Evolutionary conservation across 2,888 invertebrate genomes (phyloP), one percentile per base, ranked within the genome.

Genomic region (Caenorhabditis sinica): DNA sequence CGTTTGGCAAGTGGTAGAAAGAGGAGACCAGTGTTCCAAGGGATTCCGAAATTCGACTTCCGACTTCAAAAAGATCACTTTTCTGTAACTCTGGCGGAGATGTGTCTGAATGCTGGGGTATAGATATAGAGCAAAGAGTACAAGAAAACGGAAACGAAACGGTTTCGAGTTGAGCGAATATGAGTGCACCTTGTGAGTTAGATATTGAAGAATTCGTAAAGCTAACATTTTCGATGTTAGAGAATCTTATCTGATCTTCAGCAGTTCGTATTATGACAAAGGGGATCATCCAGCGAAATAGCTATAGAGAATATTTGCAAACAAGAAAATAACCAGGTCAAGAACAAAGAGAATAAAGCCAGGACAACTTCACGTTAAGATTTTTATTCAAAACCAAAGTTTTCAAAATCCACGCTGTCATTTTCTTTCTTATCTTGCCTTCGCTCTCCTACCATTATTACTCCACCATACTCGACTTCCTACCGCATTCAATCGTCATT

Each of bases 251-350:
- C 15, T 71, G 13, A 75, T 20, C 25, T 85, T 84, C 69, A 86
- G 88, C 53, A 63, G 68, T 15, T 23, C 74, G 1, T 89, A 88
- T 56, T 60, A 73, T 56, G 75, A 66, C 11, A 58, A 25, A 40
- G 36, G 33, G 2, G 80, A 80, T n/a, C 17, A 79, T 17, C n/a
- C n/a, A 13, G n/a, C 5, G n/a, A n/a, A n/a, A n/a, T n/a, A n/a
- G n/a, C n/a, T n/a, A n/a, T n/a, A n/a, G n/a, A n/a, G n/a, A n/a
- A n/a, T n/a, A n/a, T n/a, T n/a, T n/a, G n/a, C n/a, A n/a, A n/a
- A n/a, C n/a, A n/a, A n/a, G n/a, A n/a, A n/a, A n/a, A n/a, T n/a
- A n/a, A n/a, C n/a, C n/a, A n/a, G n/a, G n/a, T n/a, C n/a, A n/a
- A 40, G 33, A 33, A 33, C 33, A 40, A 40, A 40, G n/a, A 40